Evolutionary conservation across 2,113 vertebrate genomes (phyloP).

Genomic region (Paramormyrops kingsleyae): DNA sequence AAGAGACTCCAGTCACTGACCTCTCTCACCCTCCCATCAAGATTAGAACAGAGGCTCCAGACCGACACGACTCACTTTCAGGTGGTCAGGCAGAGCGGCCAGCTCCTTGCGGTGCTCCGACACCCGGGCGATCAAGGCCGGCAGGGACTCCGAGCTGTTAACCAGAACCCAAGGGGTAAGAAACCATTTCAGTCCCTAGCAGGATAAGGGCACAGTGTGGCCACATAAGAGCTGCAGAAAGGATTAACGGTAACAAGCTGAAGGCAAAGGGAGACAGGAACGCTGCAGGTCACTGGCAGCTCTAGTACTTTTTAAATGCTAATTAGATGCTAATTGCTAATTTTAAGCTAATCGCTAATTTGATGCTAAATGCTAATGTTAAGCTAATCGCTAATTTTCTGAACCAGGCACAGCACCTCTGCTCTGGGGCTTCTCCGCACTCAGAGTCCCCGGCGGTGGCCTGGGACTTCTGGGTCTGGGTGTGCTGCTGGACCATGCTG

Average conservation of each 20-base stretch:
- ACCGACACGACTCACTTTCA: slow-evolving; percentile 48
- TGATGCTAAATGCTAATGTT: neutral
- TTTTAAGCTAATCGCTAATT: neutral
- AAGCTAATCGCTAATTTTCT: neutral
- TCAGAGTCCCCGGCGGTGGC: slow-evolving; percentile 28
- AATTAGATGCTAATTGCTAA: neutral
- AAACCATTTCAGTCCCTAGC: neutral
- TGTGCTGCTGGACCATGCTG: slow-evolving; percentile 73
- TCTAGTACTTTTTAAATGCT: neutral
- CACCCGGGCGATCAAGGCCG: slow-evolving; percentile 71
- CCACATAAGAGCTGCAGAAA: neutral
- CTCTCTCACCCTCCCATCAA: neutral
- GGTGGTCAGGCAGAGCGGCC: slow-evolving; percentile 58
- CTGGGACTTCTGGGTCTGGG: slow-evolving; percentile 43
- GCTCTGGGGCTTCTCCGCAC: neutral
- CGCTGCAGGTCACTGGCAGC: neutral
- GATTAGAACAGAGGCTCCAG: neutral
- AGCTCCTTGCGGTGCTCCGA: slow-evolving; percentile 66
- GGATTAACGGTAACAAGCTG: neutral
- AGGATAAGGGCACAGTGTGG: neutral
- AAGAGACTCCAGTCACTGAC: neutral
- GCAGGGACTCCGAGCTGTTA: slow-evolving; percentile 58
- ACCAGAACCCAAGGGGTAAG: neutral
- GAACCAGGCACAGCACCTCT: neutral
- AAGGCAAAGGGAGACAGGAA: neutral